Evolutionary conservation across 2,888 invertebrate genomes (phyloP).

Genomic region (Leucophora obtusa): DNA sequence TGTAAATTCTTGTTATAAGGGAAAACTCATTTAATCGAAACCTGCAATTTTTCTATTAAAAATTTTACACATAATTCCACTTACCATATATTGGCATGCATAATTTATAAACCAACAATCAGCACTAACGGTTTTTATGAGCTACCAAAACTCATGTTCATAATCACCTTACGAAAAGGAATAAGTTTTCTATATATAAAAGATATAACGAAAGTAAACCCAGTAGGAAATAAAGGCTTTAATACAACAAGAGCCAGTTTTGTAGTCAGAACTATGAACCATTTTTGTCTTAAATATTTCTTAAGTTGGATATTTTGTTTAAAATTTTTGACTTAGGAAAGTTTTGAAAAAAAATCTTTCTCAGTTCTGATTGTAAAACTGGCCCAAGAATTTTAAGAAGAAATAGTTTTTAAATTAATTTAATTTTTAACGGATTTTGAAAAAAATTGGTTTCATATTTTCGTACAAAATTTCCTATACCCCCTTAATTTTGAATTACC

Average conservation of each 20-base stretch:
- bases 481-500: slow-evolving; percentile 21
- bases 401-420: no score
- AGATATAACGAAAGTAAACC: no score
- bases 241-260: no score
- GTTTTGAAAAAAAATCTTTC: no score
- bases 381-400: no score
- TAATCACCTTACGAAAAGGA: slow-evolving; percentile 56
- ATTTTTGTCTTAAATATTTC: no score
- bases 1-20: no score
- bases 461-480: slow-evolving; percentile 28
- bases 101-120: slow-evolving; percentile 59
- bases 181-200: slow-evolving; percentile 27
- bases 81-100: slow-evolving; percentile 15
- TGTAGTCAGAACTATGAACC: no score
- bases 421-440: background rate
- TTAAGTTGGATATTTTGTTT: no score
- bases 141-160: slow-evolving; percentile 59
- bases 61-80: background rate
- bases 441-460: background rate
- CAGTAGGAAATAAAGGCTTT: no score
- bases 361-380: no score
- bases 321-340: no score
- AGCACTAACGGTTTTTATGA: slow-evolving; percentile 52
- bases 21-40: background rate
- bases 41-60: background rate